phyloP scores from a whole-genome alignment of 2,888 invertebrate species.

The Latrodectus hesperus region DNA sequence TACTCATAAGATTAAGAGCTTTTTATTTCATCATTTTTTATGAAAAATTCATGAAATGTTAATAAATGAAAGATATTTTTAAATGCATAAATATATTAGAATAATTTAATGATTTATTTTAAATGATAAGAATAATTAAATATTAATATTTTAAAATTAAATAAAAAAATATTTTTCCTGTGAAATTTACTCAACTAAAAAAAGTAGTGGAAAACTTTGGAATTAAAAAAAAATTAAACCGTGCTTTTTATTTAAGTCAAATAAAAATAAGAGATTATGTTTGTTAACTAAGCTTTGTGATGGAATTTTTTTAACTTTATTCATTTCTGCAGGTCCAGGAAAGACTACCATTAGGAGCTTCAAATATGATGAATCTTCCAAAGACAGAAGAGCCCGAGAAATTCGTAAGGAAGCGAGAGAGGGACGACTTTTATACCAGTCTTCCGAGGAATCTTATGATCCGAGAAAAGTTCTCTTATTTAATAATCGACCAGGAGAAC shows the following conservation, averaged over 20 bases:
- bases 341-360: not conserved
- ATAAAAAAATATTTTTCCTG: too few species aligned
- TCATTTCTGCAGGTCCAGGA: not conserved
- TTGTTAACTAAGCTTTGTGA: too few species aligned
- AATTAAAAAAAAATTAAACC: not conserved
- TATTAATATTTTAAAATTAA: too few species aligned
- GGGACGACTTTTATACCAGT: slow-evolving; percentile 39
- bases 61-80: too few species aligned
- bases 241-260: too few species aligned
- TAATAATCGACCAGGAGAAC: slow-evolving; percentile 54
- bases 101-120: too few species aligned
- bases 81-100: too few species aligned
- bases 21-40: too few species aligned
- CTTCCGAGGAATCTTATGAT: slow-evolving; percentile 34
- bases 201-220: not conserved
- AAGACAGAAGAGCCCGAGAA: slow-evolving; percentile 46
- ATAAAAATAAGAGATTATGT: too few species aligned
- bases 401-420: slow-evolving; percentile 44
- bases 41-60: too few species aligned
- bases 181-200: not conserved
- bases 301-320: not conserved
- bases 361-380: not conserved
- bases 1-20: too few species aligned
- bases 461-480: slow-evolving; percentile 45
- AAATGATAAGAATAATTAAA: too few species aligned